These are phyloP conservation scores for Laticauda colubrina DNA, from an alignment of 2,113 vertebrate genomes.

Conservation along the genomic window DNA sequence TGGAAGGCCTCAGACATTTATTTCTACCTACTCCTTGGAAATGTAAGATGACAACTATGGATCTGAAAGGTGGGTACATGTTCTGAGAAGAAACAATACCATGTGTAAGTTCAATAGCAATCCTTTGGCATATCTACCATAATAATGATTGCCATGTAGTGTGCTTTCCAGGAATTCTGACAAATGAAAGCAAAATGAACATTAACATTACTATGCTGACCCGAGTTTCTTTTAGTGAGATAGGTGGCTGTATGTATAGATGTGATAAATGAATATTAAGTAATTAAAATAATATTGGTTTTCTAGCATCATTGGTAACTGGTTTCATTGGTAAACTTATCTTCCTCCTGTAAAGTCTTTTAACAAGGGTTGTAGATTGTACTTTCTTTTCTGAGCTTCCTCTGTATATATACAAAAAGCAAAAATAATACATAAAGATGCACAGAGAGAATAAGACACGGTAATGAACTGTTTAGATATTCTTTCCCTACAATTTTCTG, in stretches of 20 bases:
- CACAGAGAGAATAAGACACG: background rate
- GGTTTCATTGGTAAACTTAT: background rate
- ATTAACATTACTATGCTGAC: background rate
- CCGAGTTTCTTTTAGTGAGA: background rate
- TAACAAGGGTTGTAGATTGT: background rate
- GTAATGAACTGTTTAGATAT: background rate
- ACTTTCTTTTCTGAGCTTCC: background rate
- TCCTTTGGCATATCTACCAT: background rate
- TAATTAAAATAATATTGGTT: background rate
- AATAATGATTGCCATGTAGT: background rate
- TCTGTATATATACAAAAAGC: background rate
- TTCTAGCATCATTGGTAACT: background rate
- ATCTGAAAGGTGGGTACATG: background rate
- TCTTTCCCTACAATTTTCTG: background rate
- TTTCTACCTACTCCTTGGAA: background rate
- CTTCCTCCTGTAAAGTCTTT: background rate
- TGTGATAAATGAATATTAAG: background rate
- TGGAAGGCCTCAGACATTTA: too few species aligned
- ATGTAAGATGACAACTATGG: background rate
- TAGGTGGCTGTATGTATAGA: background rate
- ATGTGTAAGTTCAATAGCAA: background rate
- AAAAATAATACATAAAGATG: background rate
- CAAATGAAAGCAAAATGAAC: background rate
- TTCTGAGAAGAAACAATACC: background rate
- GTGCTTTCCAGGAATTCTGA: background rate